These are phyloP conservation scores for Acanthornis magna DNA, from an alignment of 2,797 vertebrate genomes.

Conservation along the genomic window DNA sequence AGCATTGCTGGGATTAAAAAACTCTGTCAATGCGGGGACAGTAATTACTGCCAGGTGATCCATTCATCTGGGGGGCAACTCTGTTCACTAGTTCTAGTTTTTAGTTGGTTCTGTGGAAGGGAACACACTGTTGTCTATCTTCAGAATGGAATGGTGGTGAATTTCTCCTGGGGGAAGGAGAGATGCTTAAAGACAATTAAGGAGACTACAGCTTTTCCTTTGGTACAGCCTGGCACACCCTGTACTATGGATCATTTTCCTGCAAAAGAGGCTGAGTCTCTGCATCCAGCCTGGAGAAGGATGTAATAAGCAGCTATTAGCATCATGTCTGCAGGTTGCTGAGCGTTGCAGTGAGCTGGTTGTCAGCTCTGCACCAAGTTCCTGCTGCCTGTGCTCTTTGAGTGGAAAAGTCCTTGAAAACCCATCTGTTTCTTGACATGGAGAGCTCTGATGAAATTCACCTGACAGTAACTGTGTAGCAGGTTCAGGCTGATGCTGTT, in stretches of 20 bases:
- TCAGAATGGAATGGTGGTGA: not conserved
- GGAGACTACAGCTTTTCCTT: not conserved
- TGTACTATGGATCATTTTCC: not conserved
- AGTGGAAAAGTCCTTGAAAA: conserved; percentile 18
- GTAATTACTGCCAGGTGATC: not conserved
- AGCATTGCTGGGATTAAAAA: not conserved
- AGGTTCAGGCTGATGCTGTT: not conserved
- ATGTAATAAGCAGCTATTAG: not conserved
- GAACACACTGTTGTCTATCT: not conserved
- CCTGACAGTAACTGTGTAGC: not conserved
- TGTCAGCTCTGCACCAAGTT: not conserved
- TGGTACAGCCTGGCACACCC: not conserved
- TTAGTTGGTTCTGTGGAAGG: not conserved
- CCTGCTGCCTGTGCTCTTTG: not conserved
- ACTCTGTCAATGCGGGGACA: not conserved
- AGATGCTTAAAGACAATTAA: not conserved
- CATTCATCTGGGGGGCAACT: not conserved
- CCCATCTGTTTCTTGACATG: not conserved
- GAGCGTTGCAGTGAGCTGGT: not conserved
- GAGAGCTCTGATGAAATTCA: not conserved
- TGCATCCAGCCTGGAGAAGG: not conserved
- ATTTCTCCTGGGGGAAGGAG: not conserved
- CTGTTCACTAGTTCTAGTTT: not conserved
- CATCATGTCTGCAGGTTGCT: not conserved
- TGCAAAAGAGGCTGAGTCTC: not conserved